Percentiles rank a stretch among this genome's conserved stretches.
phyloP scores from a whole-genome alignment of 1,140 invertebrate genomes.

The Teleogryllus occipitalis region DNA sequence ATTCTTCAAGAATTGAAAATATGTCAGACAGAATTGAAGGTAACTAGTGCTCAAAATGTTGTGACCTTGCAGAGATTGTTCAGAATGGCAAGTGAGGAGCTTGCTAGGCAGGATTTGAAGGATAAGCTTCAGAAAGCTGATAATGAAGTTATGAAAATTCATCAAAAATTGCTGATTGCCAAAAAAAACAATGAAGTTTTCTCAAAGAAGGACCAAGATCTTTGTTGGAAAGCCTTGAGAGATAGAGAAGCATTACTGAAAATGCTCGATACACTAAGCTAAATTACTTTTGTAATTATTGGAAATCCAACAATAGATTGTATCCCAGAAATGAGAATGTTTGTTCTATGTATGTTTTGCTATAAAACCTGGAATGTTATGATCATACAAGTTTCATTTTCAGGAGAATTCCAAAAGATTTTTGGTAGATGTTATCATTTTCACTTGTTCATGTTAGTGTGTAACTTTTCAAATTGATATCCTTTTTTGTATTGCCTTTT shows the following conservation, averaged over 20 bases:
- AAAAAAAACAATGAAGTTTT: background rate
- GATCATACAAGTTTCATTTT: too few species aligned
- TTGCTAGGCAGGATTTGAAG: constrained; percentile 57
- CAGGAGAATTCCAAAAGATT: too few species aligned
- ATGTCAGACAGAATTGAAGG: constrained; percentile 69
- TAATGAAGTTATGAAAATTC: constrained; percentile 42
- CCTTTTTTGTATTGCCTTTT: too few species aligned
- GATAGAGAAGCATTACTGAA: background rate
- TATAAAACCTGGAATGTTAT: too few species aligned
- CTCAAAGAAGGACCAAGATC: background rate
- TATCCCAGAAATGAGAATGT: too few species aligned
- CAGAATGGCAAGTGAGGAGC: constrained; percentile 50
- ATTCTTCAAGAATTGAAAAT: constrained; percentile 75
- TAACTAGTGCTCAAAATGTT: constrained; percentile 59
- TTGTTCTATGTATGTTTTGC: too few species aligned
- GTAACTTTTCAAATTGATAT: too few species aligned
- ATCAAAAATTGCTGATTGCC: background rate
- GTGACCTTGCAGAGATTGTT: constrained; percentile 53
- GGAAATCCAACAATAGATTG: too few species aligned
- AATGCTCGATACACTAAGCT: background rate
- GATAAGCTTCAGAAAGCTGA: constrained; percentile 59
- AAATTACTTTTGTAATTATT: too few species aligned
- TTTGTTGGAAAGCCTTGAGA: background rate
- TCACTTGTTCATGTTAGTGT: too few species aligned
- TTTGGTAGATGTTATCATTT: too few species aligned